Percentiles rank a stretch among this genome's conserved stretches.
Conservation (phyloP, 2,888 invertebrate genomes). For the Smittia sp. region DNA sequence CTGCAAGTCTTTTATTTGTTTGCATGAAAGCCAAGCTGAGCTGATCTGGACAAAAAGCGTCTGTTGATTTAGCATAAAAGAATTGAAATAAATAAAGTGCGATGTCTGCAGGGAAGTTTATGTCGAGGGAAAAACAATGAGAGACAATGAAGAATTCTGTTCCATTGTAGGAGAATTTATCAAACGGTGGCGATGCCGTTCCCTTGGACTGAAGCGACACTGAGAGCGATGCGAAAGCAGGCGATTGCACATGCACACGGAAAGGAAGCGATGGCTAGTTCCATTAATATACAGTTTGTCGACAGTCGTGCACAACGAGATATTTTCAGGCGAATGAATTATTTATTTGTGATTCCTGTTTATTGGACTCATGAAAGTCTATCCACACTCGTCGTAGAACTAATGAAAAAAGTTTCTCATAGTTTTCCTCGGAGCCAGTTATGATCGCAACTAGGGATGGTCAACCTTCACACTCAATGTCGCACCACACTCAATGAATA, state of each 20-base stretch:
- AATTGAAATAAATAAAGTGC: conserved; percentile 38
- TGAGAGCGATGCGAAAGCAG: not conserved
- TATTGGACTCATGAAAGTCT: not conserved
- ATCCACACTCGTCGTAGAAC: not conserved
- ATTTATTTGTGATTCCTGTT: conserved; percentile 29
- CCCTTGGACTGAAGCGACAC: not conserved
- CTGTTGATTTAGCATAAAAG: conserved; percentile 8
- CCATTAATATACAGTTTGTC: conserved; percentile 36
- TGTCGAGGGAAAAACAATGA: conserved; percentile 7
- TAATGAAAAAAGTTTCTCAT: conserved; percentile 15
- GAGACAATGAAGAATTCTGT: not conserved
- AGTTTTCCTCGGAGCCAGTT: not conserved
- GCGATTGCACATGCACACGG: not conserved
- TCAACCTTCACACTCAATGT: too few relatives aligned
- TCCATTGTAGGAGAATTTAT: not conserved
- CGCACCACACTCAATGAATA: too few relatives aligned
- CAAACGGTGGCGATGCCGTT: not conserved
- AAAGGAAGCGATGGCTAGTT: not conserved
- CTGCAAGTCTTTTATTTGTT: not conserved
- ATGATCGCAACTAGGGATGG: not conserved
- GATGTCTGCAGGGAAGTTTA: conserved; percentile 19
- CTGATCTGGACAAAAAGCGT: not conserved
- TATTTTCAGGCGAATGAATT: conserved; percentile 27
- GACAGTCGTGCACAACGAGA: not conserved
- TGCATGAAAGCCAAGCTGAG: not conserved